Evolutionary conservation across 2,888 invertebrate genomes (phyloP).

Genomic region (Torymus texanus): DNA sequence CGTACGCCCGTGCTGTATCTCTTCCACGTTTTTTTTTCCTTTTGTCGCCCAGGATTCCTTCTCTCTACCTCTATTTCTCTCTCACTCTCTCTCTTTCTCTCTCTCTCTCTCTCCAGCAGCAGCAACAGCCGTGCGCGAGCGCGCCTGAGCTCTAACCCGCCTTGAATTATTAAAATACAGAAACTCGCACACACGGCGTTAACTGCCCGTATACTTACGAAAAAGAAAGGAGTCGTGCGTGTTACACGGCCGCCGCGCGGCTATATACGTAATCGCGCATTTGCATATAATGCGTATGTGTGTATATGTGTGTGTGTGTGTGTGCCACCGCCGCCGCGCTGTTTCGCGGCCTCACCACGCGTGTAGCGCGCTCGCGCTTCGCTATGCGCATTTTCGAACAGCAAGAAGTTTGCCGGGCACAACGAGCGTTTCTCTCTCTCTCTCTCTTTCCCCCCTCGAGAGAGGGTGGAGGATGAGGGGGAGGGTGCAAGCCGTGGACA

Average conservation of each 20-base stretch:
- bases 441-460: too few species aligned
- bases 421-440: too few species aligned
- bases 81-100: slow-evolving; percentile 19
- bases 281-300: slow-evolving; percentile 47
- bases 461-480: too few species aligned
- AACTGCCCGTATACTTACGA: not conserved
- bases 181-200: slow-evolving; percentile 17
- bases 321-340: not conserved
- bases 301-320: not conserved
- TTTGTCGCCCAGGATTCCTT: too few species aligned
- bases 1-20: too few species aligned
- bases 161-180: slow-evolving; percentile 49
- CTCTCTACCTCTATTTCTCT: not conserved
- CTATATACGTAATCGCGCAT: slow-evolving; percentile 27
- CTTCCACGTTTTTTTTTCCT: too few species aligned
- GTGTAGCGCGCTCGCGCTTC: slow-evolving; percentile 11
- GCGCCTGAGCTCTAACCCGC: slow-evolving; percentile 18
- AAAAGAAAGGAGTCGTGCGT: too few species aligned
- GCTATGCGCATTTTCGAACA: slow-evolving; percentile 33
- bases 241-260: not conserved
- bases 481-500: not conserved
- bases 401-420: slow-evolving; percentile 21
- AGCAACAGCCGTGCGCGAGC: not conserved
- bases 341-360: slow-evolving; percentile 7
- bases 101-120: slow-evolving; percentile 3